Evolutionary conservation across 2,797 vertebrate genomes (phyloP).

Genomic region (Silurus lanzhouensis): DNA sequence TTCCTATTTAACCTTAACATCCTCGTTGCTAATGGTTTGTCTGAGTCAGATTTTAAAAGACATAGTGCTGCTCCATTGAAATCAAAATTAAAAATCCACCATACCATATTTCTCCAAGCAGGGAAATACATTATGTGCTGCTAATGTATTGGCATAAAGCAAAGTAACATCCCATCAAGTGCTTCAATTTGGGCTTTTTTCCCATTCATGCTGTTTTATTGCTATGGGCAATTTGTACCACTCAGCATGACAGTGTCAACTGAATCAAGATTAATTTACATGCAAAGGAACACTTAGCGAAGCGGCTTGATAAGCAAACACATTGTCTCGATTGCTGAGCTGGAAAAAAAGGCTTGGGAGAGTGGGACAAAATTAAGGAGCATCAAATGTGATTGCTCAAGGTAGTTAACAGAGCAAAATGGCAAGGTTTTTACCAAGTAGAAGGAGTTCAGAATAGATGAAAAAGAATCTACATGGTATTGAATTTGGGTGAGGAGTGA

Average conservation of each 20-base stretch:
- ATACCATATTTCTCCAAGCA: conserved; percentile 97
- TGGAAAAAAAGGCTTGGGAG: conserved; percentile 79
- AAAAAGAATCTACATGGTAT: neutral
- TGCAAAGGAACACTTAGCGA: conserved; percentile 98
- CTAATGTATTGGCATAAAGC: conserved; percentile 99
- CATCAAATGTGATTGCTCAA: conserved; percentile 95
- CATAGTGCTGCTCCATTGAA: conserved; percentile 91
- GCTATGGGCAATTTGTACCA: conserved; percentile 99
- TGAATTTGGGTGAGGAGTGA: neutral
- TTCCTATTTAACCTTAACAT: conserved; percentile 92
- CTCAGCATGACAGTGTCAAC: conserved; percentile 99
- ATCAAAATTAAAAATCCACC: conserved; percentile 96
- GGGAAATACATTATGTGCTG: conserved; percentile 93
- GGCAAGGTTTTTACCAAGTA: conserved; percentile 49
- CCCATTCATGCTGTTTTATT: conserved; percentile 94
- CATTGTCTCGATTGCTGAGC: conserved; percentile 92
- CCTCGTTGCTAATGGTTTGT: conserved; percentile 93
- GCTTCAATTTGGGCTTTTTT: conserved; percentile 83
- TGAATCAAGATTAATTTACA: conserved; percentile 99
- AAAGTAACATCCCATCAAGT: conserved; percentile 97
- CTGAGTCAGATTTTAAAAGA: conserved; percentile 88
- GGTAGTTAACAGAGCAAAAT: conserved; percentile 54
- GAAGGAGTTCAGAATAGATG: conserved; percentile 6
- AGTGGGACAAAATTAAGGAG: conserved; percentile 85
- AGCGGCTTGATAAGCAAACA: conserved; percentile 96